Conservation (phyloP, 2,113 vertebrate genomes). For the Myotis brandtii region DNA sequence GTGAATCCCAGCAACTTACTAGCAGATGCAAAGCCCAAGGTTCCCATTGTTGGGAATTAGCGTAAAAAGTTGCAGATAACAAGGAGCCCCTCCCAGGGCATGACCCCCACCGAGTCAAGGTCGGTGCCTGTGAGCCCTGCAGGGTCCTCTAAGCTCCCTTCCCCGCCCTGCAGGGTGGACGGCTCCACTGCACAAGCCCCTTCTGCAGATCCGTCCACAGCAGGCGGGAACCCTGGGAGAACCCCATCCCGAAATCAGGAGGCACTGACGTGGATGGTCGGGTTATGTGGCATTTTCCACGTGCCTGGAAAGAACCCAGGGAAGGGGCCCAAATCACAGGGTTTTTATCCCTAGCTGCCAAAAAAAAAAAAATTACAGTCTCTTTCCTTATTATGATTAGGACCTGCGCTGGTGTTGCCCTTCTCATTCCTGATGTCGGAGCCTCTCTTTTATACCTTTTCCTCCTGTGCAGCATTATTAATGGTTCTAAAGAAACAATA, state of each 20-base stretch:
- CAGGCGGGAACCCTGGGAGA: background rate
- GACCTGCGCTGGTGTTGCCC: too few species aligned
- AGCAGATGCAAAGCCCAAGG: background rate
- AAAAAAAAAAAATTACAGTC: background rate
- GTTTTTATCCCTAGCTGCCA: background rate
- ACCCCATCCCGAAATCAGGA: background rate
- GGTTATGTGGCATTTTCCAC: background rate
- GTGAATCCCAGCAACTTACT: background rate
- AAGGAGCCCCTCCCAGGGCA: background rate
- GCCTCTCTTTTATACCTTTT: too few species aligned
- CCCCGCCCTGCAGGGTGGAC: background rate
- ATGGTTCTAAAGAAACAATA: too few species aligned
- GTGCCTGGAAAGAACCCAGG: background rate
- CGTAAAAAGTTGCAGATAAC: background rate
- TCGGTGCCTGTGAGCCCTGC: background rate
- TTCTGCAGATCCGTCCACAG: background rate
- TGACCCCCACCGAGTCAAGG: background rate
- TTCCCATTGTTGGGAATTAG: background rate
- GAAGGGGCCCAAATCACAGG: background rate
- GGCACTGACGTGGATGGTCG: rapidly evolving
- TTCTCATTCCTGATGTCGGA: too few species aligned
- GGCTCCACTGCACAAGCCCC: background rate
- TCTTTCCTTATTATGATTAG: too few species aligned
- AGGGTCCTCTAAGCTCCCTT: background rate
- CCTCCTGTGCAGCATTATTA: too few species aligned